Conservation (phyloP, 2,113 vertebrate species). For the Lucifuga dentata region DNA sequence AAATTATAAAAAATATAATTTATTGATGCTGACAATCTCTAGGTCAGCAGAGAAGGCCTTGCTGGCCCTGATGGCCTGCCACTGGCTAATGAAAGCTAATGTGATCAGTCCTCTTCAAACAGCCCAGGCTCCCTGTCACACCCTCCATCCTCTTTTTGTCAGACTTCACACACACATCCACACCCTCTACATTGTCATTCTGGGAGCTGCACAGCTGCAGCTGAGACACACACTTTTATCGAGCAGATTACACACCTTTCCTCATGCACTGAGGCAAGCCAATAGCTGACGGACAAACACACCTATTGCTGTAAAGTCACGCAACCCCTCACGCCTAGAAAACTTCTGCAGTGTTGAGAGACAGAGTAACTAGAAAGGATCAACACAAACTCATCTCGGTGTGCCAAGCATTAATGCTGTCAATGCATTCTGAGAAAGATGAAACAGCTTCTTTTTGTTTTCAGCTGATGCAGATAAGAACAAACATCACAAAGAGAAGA, state of each 20-base stretch:
- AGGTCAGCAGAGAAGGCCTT: too few relatives aligned
- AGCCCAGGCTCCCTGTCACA: neutral
- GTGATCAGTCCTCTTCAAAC: slow-evolving; percentile 12
- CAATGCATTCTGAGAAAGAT: slow-evolving; percentile 17
- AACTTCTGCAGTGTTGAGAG: too few relatives aligned
- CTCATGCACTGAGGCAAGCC: too few relatives aligned
- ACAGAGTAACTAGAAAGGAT: neutral
- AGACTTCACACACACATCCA: neutral
- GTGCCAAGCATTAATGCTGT: slow-evolving; percentile 1
- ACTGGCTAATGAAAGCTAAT: slow-evolving; percentile 24
- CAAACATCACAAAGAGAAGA: neutral
- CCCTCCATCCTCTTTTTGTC: neutral
- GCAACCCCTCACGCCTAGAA: neutral
- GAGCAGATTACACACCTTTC: too few relatives aligned
- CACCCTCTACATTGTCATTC: neutral
- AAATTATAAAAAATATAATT: too few relatives aligned
- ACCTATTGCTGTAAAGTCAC: too few relatives aligned
- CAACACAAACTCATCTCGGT: slow-evolving; percentile 5
- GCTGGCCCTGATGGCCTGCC: neutral
- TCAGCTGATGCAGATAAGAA: slow-evolving; percentile 21
- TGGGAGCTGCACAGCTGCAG: neutral
- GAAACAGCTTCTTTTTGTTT: slow-evolving; percentile 9
- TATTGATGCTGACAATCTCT: too few relatives aligned
- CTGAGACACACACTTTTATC: too few relatives aligned
- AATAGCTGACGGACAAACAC: too few relatives aligned